Percentiles rank a stretch among this genome's conserved stretches.
Evolutionary conservation across 2,113 vertebrate species (phyloP).

Genomic region (Ranitomeya imitator): DNA sequence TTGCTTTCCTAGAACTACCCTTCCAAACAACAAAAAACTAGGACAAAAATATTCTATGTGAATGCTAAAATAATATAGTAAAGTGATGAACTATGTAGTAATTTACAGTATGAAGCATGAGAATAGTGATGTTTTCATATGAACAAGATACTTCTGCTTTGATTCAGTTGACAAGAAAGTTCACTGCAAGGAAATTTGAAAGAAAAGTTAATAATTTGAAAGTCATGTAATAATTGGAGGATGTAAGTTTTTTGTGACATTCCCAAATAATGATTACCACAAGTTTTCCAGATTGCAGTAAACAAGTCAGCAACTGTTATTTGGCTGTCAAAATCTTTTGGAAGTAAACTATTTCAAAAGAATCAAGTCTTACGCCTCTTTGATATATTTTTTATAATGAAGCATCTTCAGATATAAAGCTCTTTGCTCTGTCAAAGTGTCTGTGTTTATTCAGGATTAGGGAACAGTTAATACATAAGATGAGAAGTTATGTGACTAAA

Average conservation of each 20-base stretch:
- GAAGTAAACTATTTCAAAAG: constrained; percentile 29
- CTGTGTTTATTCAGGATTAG: background rate
- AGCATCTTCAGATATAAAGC: background rate
- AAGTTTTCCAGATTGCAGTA: background rate
- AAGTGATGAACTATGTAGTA: background rate
- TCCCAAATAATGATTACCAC: background rate
- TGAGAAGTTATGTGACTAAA: background rate
- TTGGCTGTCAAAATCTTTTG: background rate
- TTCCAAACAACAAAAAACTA: background rate
- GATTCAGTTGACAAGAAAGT: background rate
- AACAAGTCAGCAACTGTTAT: background rate
- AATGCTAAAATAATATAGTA: background rate
- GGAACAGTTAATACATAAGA: background rate
- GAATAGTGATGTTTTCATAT: background rate
- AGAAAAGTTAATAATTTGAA: background rate
- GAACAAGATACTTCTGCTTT: background rate
- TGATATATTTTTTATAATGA: constrained; percentile 29
- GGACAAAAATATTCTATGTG: background rate
- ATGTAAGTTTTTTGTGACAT: background rate
- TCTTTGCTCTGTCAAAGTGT: background rate
- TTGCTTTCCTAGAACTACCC: background rate
- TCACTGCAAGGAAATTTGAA: background rate
- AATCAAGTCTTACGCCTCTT: background rate
- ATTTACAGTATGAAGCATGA: background rate
- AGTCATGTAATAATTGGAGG: background rate